Base-by-base conservation (phyloP, 92 coral and sea anemone species). In the Zoanthus sociatus region DNA sequence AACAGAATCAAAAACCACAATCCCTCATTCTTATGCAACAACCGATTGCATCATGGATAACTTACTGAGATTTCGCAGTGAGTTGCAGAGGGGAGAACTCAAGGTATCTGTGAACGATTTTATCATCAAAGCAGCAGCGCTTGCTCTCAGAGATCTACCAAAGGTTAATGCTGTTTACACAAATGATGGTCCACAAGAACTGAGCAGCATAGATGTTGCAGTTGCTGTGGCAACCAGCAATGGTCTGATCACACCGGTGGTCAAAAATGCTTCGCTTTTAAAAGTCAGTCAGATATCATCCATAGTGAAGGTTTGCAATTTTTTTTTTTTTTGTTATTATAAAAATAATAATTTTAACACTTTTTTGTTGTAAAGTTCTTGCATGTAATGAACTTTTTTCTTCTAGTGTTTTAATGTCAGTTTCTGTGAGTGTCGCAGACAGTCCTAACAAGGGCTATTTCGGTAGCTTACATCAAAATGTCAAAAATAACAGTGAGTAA, bases 21-120 rank as follows among this genome's bases (percentile, higher is more conserved):
- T 93, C 77, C 98, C 99, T 51, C 99, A 97, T 85, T 87, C 92
- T 6, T 97, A 97, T 92, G 95, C 93, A 58, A 90, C 95, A 16
- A 73, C 91, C 32, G 88, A 92, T 82, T 97, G 99, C 87, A 70
- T 82, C 9, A 87, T 97, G 94, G 91, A 97, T 71, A 87, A 76
- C 66, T 82, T 97, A 32, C 86, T 91, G 17, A 63, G 83, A 17
- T 17, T 92, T 53, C 89, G 95, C 60, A 73, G 77, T 55, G 75
- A 83, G 58, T 88, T 94, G 63, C 88, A 96, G 70, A 89, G 93
- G 31, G 91, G 88, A 37, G 88, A 87, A 32, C 88, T 89, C 15
- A 84, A 88, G 76, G 96, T 95, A 12, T 93, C 99, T 60, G 90
- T 93, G 44, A 93, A 97, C 71, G 99, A 97, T 89, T 91, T 97